Percentiles rank a stretch among this genome's conserved stretches.
phyloP scores from a whole-genome alignment of 1,140 invertebrate species.

The Achatina immaculata region DNA sequence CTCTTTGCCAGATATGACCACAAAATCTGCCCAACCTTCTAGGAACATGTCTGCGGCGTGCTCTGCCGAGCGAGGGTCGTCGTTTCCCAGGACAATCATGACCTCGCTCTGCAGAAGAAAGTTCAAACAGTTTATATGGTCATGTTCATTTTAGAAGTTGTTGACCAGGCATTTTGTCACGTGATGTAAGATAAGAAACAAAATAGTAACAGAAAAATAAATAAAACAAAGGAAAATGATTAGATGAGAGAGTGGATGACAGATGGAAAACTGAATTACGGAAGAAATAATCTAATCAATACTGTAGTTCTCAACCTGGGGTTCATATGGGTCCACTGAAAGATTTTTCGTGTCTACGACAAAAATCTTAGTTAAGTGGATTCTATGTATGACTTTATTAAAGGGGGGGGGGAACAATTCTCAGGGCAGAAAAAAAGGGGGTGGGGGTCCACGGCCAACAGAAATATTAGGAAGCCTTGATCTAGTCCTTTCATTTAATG shows the following conservation, averaged over 20 bases:
- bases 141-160: background rate
- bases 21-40: conserved; percentile 48
- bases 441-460: too few species aligned
- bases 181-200: background rate
- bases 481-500: too few species aligned
- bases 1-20: conserved; percentile 59
- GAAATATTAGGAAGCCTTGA: too few species aligned
- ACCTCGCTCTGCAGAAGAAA: conserved; percentile 53
- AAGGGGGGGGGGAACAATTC: too few species aligned
- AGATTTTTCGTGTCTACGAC: too few species aligned
- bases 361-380: too few species aligned
- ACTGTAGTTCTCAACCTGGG: background rate
- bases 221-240: too few species aligned
- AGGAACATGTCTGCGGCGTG: conserved; percentile 51
- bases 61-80: conserved; percentile 56
- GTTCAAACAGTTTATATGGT: background rate
- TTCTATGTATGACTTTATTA: too few species aligned
- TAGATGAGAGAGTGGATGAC: background rate
- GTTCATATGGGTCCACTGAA: background rate
- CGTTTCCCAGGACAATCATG: conserved; percentile 57
- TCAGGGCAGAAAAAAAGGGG: too few species aligned
- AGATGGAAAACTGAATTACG: background rate
- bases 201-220: background rate
- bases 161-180: background rate
- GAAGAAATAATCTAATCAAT: background rate